Evolutionary conservation across 2,888 invertebrate genomes (phyloP), one percentile per base, ranked within the genome.

Genomic region (Amphipoea lucens): DNA sequence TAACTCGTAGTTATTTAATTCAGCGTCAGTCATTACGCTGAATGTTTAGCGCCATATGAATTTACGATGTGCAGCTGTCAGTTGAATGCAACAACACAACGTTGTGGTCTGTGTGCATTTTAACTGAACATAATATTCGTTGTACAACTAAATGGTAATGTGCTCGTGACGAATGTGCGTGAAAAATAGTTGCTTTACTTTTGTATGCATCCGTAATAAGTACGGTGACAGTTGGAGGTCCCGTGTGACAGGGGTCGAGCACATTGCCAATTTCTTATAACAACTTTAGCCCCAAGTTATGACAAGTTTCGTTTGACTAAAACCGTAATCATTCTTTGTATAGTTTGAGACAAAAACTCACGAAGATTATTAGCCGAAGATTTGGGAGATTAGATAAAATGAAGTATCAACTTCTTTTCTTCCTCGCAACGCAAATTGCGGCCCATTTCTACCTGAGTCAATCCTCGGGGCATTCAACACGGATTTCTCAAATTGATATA

Each of bases 401-500:
- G 40, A 40, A 40, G 51, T 40, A 67, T 29, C 51, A 60, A 78
- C 36, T 74, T 54, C 20, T 65, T 60, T 83, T 40, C n/a, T 65
- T 69, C 29, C 42, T 62, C 45, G 5, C n/a, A 71, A 72, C n/a
- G 69, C 67, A 78, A 85, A 81, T 84, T 62, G 71, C 54, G 48
- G 23, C 5, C 36, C 67, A 29, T 66, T 76, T 40, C 42, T 67
- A 79, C 74, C 76, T 72, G 85, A 51, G 29, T 66, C 40, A 70
- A 67, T 82, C 83, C 76, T 78, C 62, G 3, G 79, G 78, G 81
- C 72, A 82, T 82, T 78, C 80, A 81, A 65, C 48, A 70, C 62
- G 45, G 69, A 60, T 23, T 77, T 36, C 69, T 79, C 72, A 82
- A 89, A 89, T 90, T 84, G 90, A 90, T 89, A 88, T 81, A 88